These are phyloP conservation scores for Pipra filicauda DNA, from an alignment of 2,113 vertebrate species.

Conservation along the genomic window DNA sequence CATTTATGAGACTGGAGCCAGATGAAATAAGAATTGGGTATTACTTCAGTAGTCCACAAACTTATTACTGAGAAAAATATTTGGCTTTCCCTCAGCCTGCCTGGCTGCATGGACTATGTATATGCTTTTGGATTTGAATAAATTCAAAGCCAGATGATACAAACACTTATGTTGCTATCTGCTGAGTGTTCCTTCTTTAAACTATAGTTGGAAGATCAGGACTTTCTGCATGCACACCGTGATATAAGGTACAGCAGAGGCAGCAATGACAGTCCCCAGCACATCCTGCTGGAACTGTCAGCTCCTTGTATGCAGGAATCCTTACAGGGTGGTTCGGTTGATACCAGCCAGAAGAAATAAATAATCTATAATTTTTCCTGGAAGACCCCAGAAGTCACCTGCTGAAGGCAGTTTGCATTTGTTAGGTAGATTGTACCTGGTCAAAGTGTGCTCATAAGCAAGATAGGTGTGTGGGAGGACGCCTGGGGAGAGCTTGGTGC, in stretches of 20 bases:
- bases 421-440: background rate
- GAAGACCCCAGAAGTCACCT: background rate
- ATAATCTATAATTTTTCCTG: background rate
- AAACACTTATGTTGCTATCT: background rate
- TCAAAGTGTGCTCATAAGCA: background rate
- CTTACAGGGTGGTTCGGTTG: background rate
- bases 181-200: background rate
- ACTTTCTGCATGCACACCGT: background rate
- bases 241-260: background rate
- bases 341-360: background rate
- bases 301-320: background rate
- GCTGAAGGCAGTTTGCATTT: background rate
- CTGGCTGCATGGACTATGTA: background rate
- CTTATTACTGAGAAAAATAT: background rate
- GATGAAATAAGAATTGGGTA: background rate
- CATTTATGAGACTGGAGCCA: background rate
- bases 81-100: background rate
- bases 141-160: background rate
- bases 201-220: background rate
- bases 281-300: background rate
- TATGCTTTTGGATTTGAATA: background rate
- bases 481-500: background rate
- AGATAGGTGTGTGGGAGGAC: background rate
- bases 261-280: background rate
- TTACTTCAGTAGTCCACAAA: background rate